Evolutionary conservation across 1,140 invertebrate species (phyloP), one percentile per base, ranked within the genome.

Genomic region (Littorina saxatilis): DNA sequence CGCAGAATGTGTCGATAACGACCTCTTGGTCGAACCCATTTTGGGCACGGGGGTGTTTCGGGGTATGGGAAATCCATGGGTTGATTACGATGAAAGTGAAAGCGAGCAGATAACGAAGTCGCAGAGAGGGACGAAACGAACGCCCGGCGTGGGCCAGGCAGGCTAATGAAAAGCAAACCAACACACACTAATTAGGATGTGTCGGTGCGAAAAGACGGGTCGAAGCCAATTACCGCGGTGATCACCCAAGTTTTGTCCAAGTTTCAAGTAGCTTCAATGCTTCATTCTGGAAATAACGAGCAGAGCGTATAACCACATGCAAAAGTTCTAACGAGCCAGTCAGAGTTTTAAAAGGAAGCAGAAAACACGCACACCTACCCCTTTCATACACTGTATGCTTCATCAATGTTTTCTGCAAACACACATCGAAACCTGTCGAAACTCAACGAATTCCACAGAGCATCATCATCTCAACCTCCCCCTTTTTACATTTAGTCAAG

Each of bases 1-100:
- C 61, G 61, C 61, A 66, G 61, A 66, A 66, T 66, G 61, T 66
- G 61, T 66, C 61, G 27, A 66, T 66, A 66, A 66, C 61, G 23
- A 66, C 61, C 61, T 32, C 32, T 66, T 66, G 61, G 61, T 66
- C 61, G 61, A 27, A 35, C 27, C 61, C 61, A 66, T 17, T 66
- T 66, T 66, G n/a, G 29, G 20, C 27, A 29, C 27, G 29, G 32
- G 61, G 55, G 61, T 23, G 23, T 23, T 27, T 66, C 35, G 27
- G 55, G 61, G 23, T 35, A 66, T 66, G 61, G 61, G 61, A 66
- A 66, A 66, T 66, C 61, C 61, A 66, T 66, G 29, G 61, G 61
- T 35, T 66, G 27, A 35, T 66, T 66, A 66, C 61, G 61, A 66
- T 32, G 32, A 66, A 66, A 66, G 27, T 66, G 61, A 66, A 66